Evolutionary conservation across 2,113 vertebrate genomes (phyloP), one percentile per base, ranked within the genome.

Genomic region (Chamaea fasciata): DNA sequence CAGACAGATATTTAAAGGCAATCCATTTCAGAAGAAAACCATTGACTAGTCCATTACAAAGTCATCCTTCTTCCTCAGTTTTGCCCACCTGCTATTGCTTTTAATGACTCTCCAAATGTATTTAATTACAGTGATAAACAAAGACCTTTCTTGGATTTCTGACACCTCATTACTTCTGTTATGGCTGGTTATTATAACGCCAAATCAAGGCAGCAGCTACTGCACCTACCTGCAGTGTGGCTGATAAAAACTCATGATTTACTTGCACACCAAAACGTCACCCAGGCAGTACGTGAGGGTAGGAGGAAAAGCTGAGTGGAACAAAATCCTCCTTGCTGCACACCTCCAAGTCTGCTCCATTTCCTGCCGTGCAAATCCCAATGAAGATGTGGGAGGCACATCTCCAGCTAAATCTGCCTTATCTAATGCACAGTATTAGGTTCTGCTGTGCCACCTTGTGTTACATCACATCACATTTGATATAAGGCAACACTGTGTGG

Each of bases 371-470:
- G 79, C 64, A 94, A 94, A 92, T 87, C 93, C 68, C 1, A 1
- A 33, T 22, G 76, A 83, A 84, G 83, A 89, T 91, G 95, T 60
- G 74, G 95, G 90, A 97, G 90, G 91, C 87, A 90, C 69, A 91
- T 90, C 89, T 95, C 92, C 15, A 90, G 96, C 91, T 95, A 83
- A 84, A 96, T 91, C 64, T 95, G 95, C 94, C 85, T 93, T 42
- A 73, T 86, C 95, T 65, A 21, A 57, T 20, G 47, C 33, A 37
- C 24, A 74, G 89, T 85, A 87, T 80, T 83, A 97, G 94, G 97
- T 97, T 96, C 97, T 50, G 76, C 97, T 96, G 94, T 97, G 98
- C 98, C 98, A 97, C 97, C 98, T 98, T 96, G 98, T 96, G 98
- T 98, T 97, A 95, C 73, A 91, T 96, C 95, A 92, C 87, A 84